These are phyloP conservation scores for Ligdia adustata DNA, from an alignment of 2,888 invertebrate species.

Conservation along the genomic window DNA sequence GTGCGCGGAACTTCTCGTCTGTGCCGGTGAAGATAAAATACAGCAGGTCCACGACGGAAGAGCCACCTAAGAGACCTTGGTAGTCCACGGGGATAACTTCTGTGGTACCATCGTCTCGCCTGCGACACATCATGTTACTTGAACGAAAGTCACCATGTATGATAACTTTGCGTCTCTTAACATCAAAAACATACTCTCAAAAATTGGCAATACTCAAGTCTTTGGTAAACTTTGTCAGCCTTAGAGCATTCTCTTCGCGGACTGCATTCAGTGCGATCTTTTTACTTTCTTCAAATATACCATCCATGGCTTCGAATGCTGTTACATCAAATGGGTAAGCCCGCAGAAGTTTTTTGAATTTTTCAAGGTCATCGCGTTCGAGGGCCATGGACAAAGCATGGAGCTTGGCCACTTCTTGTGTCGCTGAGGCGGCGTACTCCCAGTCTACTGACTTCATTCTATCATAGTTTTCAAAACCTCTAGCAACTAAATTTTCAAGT, in stretches of 20 bases:
- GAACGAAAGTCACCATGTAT: slow-evolving; percentile 52
- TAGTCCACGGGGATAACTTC: slow-evolving; percentile 22
- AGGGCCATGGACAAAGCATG: slow-evolving; percentile 58
- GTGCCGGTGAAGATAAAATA: slow-evolving; percentile 28
- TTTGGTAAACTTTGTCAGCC: slow-evolving; percentile 39
- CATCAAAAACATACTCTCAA: slow-evolving; percentile 28
- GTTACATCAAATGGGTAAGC: slow-evolving; percentile 5
- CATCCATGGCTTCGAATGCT: background rate
- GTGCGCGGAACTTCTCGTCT: slow-evolving; percentile 11
- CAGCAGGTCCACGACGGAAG: slow-evolving; percentile 25
- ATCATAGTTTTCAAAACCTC: slow-evolving; percentile 46
- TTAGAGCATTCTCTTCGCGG: slow-evolving; percentile 43
- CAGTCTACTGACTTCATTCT: slow-evolving; percentile 47
- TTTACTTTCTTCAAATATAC: slow-evolving; percentile 3
- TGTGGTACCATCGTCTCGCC: slow-evolving; percentile 21
- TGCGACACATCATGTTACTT: slow-evolving; percentile 47
- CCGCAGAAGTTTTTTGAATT: slow-evolving; percentile 31
- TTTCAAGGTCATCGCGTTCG: slow-evolving; percentile 44
- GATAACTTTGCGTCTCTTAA: slow-evolving; percentile 6
- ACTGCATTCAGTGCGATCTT: slow-evolving; percentile 32
- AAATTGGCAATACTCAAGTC: slow-evolving; percentile 21
- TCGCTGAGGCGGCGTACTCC: slow-evolving; percentile 43
- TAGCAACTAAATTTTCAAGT: slow-evolving; percentile 36
- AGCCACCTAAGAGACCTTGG: slow-evolving; percentile 17
- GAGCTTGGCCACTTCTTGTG: slow-evolving; percentile 49